Percentiles rank a stretch among this genome's conserved stretches.
Conservation (phyloP, 2,113 vertebrate genomes). For the Chamaetylas fuelleborni region DNA sequence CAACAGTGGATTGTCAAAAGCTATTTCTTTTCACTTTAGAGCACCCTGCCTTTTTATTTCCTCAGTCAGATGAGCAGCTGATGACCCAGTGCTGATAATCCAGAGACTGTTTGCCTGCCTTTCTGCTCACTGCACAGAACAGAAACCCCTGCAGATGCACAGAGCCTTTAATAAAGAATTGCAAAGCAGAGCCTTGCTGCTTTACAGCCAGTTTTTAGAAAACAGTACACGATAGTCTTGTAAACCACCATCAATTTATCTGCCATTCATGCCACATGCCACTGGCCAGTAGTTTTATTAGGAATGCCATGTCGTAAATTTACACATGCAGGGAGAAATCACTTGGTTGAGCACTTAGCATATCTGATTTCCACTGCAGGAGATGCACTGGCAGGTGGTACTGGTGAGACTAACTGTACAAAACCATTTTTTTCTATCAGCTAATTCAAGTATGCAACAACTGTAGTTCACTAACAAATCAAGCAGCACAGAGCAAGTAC, state of each 20-base stretch:
- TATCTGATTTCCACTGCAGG: background rate
- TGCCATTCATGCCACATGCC: background rate
- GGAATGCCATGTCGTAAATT: background rate
- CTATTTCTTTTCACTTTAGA: slow-evolving; percentile 41
- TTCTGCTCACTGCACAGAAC: background rate
- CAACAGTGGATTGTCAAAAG: slow-evolving; percentile 21
- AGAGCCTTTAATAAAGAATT: background rate
- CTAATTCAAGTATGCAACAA: background rate
- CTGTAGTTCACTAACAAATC: background rate
- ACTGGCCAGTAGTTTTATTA: background rate
- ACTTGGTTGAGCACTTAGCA: background rate
- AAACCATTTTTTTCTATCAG: background rate
- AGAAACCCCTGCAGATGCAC: background rate
- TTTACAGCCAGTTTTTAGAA: background rate
- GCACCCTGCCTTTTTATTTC: slow-evolving; percentile 27
- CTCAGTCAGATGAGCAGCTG: slow-evolving; percentile 26
- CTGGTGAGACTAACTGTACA: background rate
- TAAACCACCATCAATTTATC: background rate
- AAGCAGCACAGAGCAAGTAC: background rate
- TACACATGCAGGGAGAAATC: background rate
- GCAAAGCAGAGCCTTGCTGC: background rate
- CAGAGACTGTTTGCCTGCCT: background rate
- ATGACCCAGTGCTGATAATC: background rate
- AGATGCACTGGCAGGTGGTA: background rate
- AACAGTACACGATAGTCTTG: background rate